Conservation (phyloP, 1,140 invertebrate genomes). For the Cardiocondyla obscurior region DNA sequence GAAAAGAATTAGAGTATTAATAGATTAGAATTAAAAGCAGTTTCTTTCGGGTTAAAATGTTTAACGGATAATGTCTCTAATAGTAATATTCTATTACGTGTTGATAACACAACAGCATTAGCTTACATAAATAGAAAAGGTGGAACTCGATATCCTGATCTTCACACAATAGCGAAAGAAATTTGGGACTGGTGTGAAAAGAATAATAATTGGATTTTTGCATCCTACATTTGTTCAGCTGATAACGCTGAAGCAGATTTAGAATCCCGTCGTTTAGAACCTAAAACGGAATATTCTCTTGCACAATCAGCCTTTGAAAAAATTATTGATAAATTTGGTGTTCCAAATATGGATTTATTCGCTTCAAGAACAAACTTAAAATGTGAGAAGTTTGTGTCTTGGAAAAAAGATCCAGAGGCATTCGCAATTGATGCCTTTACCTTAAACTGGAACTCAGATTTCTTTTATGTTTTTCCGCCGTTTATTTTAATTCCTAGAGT, state of each 20-base stretch:
- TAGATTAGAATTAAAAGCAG: not conserved
- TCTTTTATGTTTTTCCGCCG: slow-evolving; percentile 31
- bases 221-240: slow-evolving; percentile 1
- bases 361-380: slow-evolving; percentile 5
- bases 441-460: not conserved
- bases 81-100: not conserved
- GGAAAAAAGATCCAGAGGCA: not conserved
- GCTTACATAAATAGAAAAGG: slow-evolving; percentile 26
- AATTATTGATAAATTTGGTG: not conserved
- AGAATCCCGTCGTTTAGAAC: slow-evolving; percentile 1
- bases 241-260: slow-evolving; percentile 5
- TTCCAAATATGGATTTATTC: slow-evolving; percentile 27
- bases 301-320: not conserved
- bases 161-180: not conserved
- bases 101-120: slow-evolving; percentile 31
- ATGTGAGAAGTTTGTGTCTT: slow-evolving; percentile 5
- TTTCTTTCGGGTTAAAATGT: not conserved
- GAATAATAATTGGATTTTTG: slow-evolving; percentile 3
- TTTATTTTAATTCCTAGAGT: not conserved
- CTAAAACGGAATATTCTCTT: too few species aligned
- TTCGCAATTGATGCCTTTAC: slow-evolving; percentile 4
- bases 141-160: not conserved
- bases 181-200: not conserved
- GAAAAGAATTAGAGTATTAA: not conserved
- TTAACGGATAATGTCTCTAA: not conserved